Evolutionary conservation across 2,888 invertebrate genomes (phyloP), one percentile per base, ranked within the genome.

Genomic region (Blastobasis lacticolella): DNA sequence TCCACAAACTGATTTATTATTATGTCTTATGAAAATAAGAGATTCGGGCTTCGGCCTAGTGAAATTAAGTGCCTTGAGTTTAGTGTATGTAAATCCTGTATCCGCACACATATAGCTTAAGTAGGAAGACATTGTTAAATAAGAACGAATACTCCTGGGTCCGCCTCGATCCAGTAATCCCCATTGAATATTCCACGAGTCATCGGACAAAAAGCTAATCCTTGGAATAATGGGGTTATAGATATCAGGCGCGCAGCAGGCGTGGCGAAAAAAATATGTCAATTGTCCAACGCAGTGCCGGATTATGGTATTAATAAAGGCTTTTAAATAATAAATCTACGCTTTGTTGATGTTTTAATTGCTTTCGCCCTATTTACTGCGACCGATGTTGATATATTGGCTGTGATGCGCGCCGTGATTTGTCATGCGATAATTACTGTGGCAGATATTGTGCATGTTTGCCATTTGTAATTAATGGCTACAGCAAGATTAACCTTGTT

Each of bases 201-300:
- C 77, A 81, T 83, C 75, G 79, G 70, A 75, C 74, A 81, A 81
- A 84, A 81, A 83, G 84, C 81, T 87, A 85, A 87, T 87, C 86
- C 83, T 60, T 62, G 77, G 84, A 84, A 86, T 85, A 87, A 86
- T 84, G 76, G 82, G 73, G 73, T 78, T 82, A 81, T 77, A 84
- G 82, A 83, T 87, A 84, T 85, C 85, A 78, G 71, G 74, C 73
- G 63, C 62, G 74, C 71, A 72, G 69, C 83, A 85, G 85, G 75
- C 82, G 61, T 71, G 67, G 63, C 66, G 72, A 70, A 78, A 78
- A 85, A 84, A 86, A 84, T 83, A 81, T 78, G 81, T 71, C 80
- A 69, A 80, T 76, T 81, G 78, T 80, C 75, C 66, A 64, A 59
- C 58, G 58, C 57, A 63, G 64, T 63, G 66, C 64, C 66, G 69